Percentiles rank a stretch among this genome's conserved stretches.
Evolutionary conservation across 2,797 vertebrate genomes (phyloP).

Genomic region (Nannoperca obscura): DNA sequence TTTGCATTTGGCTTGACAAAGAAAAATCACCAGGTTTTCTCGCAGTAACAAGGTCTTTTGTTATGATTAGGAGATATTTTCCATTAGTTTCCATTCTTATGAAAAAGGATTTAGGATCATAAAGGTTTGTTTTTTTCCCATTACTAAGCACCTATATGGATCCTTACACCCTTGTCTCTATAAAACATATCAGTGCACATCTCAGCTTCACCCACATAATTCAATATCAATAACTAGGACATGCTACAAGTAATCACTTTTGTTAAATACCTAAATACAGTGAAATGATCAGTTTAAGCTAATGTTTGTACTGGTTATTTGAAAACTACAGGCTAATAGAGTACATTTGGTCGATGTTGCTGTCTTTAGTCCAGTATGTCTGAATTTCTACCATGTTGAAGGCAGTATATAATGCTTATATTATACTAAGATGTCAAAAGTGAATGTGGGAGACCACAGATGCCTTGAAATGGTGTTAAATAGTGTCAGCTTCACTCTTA

Average conservation of each 20-base stretch:
- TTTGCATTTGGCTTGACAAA: conserved; percentile 37
- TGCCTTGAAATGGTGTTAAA: conserved; percentile 16
- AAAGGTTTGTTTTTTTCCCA: background rate
- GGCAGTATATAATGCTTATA: background rate
- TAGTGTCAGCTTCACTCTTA: background rate
- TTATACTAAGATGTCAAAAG: conserved; percentile 11
- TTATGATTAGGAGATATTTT: conserved; percentile 54
- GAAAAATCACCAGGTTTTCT: conserved; percentile 54
- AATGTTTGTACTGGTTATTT: background rate
- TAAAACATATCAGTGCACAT: conserved; percentile 9
- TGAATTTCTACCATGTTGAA: background rate
- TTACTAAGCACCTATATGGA: conserved; percentile 17
- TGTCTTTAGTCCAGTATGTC: background rate
- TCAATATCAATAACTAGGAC: background rate
- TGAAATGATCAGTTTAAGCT: background rate
- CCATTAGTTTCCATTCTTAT: conserved; percentile 31
- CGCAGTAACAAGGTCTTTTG: conserved; percentile 53
- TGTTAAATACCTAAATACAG: background rate
- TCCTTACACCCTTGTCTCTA: background rate
- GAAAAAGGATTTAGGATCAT: conserved; percentile 34
- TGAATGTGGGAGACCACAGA: background rate
- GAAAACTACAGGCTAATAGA: background rate
- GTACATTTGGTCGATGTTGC: background rate
- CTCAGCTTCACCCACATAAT: background rate
- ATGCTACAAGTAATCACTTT: background rate